phyloP scores from a whole-genome alignment of 2,888 invertebrate species.

The Ommatoiulus sabulosus region DNA sequence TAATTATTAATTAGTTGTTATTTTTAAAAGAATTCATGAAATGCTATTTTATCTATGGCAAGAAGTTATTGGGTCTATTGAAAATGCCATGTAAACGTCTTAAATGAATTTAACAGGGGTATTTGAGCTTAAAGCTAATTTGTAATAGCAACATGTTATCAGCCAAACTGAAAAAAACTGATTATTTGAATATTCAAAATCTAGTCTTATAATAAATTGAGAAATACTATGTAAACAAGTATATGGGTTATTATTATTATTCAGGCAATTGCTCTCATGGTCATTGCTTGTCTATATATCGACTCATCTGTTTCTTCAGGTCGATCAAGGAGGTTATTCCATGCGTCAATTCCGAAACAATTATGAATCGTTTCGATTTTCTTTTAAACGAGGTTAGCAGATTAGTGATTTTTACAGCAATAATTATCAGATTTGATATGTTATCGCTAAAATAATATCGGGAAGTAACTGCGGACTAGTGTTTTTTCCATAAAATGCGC shows the following conservation, averaged over 20 bases:
- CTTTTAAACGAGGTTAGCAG: no score
- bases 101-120: constrained; percentile 27
- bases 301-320: background rate
- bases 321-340: no score
- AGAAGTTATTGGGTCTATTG: constrained; percentile 6
- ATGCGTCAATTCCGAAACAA: no score
- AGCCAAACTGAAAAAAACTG: constrained; percentile 10
- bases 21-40: constrained; percentile 16
- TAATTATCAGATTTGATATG: no score
- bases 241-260: background rate
- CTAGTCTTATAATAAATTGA: constrained; percentile 43
- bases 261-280: background rate
- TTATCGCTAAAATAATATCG: no score
- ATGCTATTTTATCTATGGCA: constrained; percentile 17
- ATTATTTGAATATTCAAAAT: constrained; percentile 32
- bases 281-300: background rate
- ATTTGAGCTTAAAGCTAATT: constrained; percentile 35
- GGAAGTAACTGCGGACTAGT: no score
- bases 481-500: no score
- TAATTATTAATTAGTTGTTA: constrained; percentile 26
- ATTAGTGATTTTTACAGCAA: no score
- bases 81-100: background rate
- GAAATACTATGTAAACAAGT: background rate
- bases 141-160: background rate
- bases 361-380: no score